Conservation (phyloP, 2,797 vertebrate species). For the Xenentodon cancila region DNA sequence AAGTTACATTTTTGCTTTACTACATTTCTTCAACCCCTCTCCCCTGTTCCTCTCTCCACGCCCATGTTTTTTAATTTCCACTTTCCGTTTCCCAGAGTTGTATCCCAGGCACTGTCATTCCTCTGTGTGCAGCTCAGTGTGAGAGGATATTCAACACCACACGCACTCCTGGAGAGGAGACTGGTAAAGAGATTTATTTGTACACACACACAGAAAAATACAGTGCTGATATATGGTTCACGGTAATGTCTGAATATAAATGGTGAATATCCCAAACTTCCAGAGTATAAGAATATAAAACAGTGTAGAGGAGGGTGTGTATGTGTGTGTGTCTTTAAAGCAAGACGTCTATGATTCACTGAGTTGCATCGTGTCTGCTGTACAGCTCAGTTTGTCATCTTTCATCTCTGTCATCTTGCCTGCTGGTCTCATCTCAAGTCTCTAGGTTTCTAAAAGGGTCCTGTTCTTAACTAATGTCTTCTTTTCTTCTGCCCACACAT, state of each 20-base stretch:
- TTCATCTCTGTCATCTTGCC: slow-evolving; percentile 46
- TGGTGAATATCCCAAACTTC: slow-evolving; percentile 21
- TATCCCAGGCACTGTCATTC: slow-evolving; percentile 84
- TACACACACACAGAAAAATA: slow-evolving; percentile 35
- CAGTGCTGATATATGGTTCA: slow-evolving; percentile 2
- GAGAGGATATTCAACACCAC: slow-evolving; percentile 92
- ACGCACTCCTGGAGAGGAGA: slow-evolving; percentile 86
- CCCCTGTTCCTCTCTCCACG: slow-evolving; percentile 13
- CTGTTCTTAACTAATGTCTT: slow-evolving; percentile 52
- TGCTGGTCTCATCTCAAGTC: slow-evolving; percentile 43
- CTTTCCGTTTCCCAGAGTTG: slow-evolving; percentile 79
- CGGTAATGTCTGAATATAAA: slow-evolving; percentile 6
- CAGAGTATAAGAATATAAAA: slow-evolving; percentile 25
- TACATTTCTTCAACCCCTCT: slow-evolving; percentile 16
- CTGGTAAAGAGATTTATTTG: slow-evolving; percentile 81
- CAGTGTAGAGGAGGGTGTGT: slow-evolving; percentile 18
- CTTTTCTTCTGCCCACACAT: slow-evolving; percentile 45
- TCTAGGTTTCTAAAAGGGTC: slow-evolving; percentile 40
- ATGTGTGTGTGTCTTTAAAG: slow-evolving; percentile 14
- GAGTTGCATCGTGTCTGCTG: slow-evolving; percentile 45
- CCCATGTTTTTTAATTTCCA: slow-evolving; percentile 26
- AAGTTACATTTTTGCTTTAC: slow-evolving; percentile 5
- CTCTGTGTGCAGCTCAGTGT: slow-evolving; percentile 90
- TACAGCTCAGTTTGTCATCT: slow-evolving; percentile 42
- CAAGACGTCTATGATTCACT: slow-evolving; percentile 34